phyloP scores from a whole-genome alignment of 2,797 vertebrate genomes.

The Pachyuromys duprasi region DNA sequence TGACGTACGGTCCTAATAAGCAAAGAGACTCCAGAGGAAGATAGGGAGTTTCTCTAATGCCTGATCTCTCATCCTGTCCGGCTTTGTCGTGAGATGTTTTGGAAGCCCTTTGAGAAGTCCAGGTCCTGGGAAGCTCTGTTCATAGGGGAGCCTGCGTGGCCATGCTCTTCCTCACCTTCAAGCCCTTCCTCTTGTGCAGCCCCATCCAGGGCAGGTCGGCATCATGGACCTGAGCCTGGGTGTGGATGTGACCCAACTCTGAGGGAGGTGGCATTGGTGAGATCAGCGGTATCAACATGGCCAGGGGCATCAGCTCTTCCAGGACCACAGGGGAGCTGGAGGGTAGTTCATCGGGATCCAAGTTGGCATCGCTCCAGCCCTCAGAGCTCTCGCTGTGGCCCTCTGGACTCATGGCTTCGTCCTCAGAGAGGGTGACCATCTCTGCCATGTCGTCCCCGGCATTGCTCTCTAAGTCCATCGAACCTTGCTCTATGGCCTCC shows the following conservation, averaged over 20 bases:
- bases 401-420: background rate
- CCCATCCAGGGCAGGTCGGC: background rate
- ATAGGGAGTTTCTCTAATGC: slow-evolving; percentile 68
- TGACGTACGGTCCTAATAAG: background rate
- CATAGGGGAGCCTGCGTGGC: slow-evolving; percentile 44
- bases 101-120: background rate
- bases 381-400: slow-evolving; percentile 49
- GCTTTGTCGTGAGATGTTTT: background rate
- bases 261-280: background rate
- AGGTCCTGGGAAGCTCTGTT: background rate
- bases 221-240: background rate
- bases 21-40: background rate
- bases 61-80: background rate
- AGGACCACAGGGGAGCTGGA: background rate
- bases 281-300: background rate
- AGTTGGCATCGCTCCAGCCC: slow-evolving; percentile 61
- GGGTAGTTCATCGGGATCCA: background rate
- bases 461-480: background rate
- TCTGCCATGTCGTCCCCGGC: background rate
- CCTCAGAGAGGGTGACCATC: background rate
- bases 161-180: slow-evolving; percentile 50
- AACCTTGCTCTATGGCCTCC: background rate
- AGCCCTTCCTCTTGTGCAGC: slow-evolving; percentile 61
- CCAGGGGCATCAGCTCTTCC: background rate
- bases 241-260: background rate